Evolutionary conservation across 2,888 invertebrate species (phyloP).

Genomic region (Lepidochitona cinerea): DNA sequence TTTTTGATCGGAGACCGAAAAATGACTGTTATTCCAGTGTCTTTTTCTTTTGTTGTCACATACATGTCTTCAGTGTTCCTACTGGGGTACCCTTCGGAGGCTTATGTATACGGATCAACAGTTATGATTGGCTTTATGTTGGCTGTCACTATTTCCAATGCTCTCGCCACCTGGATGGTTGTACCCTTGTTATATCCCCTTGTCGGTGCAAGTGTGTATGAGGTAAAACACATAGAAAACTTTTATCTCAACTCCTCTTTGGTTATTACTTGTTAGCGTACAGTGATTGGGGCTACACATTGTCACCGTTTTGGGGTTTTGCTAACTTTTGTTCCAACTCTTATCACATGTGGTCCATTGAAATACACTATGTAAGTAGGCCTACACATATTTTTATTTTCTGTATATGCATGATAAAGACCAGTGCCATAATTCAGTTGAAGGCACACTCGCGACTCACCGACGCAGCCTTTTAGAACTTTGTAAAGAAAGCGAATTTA

Average conservation of each 20-base stretch:
- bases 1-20: conserved; percentile 44
- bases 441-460: too few species aligned
- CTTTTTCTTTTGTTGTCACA: conserved; percentile 49
- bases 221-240: background rate
- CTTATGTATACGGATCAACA: conserved; percentile 34
- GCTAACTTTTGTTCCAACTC: too few species aligned
- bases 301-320: too few species aligned
- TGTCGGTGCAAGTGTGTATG: background rate
- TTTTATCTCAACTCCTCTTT: background rate
- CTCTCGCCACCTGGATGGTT: background rate
- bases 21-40: conserved; percentile 45
- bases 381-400: background rate
- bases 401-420: background rate
- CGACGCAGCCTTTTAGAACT: too few species aligned
- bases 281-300: too few species aligned
- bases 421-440: too few species aligned
- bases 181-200: background rate
- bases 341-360: too few species aligned
- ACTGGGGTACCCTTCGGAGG: conserved; percentile 43
- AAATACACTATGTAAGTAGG: too few species aligned
- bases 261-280: background rate
- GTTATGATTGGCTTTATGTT: background rate
- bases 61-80: conserved; percentile 52
- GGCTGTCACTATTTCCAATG: background rate
- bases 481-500: too few species aligned